phyloP scores from a whole-genome alignment of 2,888 invertebrate genomes.

The Glyphotaelius pellucidus region DNA sequence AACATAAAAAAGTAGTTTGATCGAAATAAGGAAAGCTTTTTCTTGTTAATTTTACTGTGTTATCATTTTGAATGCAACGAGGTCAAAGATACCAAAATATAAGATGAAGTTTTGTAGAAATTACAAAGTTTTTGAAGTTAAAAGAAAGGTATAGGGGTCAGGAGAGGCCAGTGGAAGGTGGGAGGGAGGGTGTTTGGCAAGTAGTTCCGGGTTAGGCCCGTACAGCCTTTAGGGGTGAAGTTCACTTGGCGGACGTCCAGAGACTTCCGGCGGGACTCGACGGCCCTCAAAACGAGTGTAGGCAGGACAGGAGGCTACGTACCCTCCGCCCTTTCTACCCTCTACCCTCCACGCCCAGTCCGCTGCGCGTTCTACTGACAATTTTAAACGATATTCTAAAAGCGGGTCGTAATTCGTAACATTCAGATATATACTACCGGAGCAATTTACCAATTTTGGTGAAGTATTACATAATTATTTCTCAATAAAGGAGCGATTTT shows the following conservation, averaged over 20 bases:
- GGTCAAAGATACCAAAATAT: not conserved
- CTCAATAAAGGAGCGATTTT: not conserved
- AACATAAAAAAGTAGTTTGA: not conserved
- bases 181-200: not conserved
- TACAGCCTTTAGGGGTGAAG: conserved; percentile 38
- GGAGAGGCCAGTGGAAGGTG: not conserved
- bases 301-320: not conserved
- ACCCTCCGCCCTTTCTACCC: not conserved
- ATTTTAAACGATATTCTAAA: not conserved
- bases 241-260: conserved; percentile 51
- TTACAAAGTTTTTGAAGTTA: not conserved
- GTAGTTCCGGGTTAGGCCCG: not conserved
- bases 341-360: not conserved
- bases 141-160: not conserved
- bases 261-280: conserved; percentile 48
- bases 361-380: no score
- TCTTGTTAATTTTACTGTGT: not conserved
- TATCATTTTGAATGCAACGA: not conserved
- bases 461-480: not conserved
- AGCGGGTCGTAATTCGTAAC: not conserved
- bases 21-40: not conserved
- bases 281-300: conserved; percentile 47
- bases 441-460: not conserved
- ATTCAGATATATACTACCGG: not conserved
- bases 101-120: not conserved